Evolutionary conservation across 2,113 vertebrate species (phyloP).

Genomic region (Callionymus lyra): DNA sequence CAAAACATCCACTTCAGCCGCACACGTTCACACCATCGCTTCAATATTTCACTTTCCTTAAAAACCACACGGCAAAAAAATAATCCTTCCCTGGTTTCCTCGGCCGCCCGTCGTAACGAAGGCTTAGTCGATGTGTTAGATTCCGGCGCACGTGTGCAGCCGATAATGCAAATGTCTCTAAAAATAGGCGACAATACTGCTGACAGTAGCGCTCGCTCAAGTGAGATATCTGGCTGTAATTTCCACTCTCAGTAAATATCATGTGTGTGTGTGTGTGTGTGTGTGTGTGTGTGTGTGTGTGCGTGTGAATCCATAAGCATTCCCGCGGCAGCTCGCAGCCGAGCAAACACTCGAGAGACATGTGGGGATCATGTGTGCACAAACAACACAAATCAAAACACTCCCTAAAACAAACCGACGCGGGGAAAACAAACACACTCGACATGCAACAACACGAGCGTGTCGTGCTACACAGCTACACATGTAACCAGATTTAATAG

Average conservation of each 20-base stretch:
- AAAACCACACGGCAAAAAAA: conserved; percentile 32
- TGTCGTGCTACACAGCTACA: too few relatives aligned
- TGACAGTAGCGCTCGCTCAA: conserved; percentile 59
- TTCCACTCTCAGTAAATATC: conserved; percentile 28
- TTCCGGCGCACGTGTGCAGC: conserved; percentile 40
- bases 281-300: too few relatives aligned
- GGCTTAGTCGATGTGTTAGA: conserved; percentile 49
- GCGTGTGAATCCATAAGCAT: too few relatives aligned
- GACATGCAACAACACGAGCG: too few relatives aligned
- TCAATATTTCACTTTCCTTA: conserved; percentile 20
- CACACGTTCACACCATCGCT: conserved; percentile 37
- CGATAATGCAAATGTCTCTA: conserved; percentile 69
- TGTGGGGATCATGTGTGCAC: conserved; percentile 4
- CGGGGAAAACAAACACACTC: too few relatives aligned
- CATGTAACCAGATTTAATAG: too few relatives aligned
- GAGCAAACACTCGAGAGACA: conserved; percentile 42
- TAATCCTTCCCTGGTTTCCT: conserved; percentile 40
- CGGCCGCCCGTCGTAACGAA: conserved; percentile 22
- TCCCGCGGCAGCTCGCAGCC: conserved; percentile 9
- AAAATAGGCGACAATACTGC: conserved; percentile 64
- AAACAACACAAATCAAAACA: conserved; percentile 19
- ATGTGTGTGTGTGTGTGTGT: too few relatives aligned
- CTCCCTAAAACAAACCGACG: too few relatives aligned
- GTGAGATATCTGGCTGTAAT: conserved; percentile 57
- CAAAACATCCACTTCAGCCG: conserved; percentile 34